phyloP scores from a whole-genome alignment of 53 echinoderm and acorn worm species.

The Pentamera pediparva region DNA sequence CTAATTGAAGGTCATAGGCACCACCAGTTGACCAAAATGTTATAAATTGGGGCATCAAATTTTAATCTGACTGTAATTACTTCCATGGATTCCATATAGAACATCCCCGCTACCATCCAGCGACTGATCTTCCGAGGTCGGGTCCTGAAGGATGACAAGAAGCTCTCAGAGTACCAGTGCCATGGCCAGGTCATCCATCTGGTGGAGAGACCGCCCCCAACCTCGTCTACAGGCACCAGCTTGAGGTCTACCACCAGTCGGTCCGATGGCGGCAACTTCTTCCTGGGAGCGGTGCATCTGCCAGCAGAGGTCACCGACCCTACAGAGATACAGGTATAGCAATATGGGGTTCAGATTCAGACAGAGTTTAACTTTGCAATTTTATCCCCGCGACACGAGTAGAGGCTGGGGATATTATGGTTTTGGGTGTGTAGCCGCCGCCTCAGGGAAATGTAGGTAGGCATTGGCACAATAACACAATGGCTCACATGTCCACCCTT shows the following conservation, averaged over 20 bases:
- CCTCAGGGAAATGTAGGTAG: background rate
- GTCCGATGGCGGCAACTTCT: slow-evolving; percentile 53
- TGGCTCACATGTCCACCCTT: no score
- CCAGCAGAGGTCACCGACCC: slow-evolving; percentile 65
- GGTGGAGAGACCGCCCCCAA: slow-evolving; percentile 88
- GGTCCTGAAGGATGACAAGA: slow-evolving; percentile 85
- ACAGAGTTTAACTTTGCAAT: background rate
- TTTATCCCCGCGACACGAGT: no score
- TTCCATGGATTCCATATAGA: no score
- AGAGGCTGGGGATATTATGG: no score
- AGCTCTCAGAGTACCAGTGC: slow-evolving; percentile 78
- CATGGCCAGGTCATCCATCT: slow-evolving; percentile 85
- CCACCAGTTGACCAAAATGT: no score
- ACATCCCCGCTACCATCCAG: slow-evolving; percentile 70
- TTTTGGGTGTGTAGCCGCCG: no score
- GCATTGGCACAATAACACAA: no score
- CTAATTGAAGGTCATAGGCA: no score
- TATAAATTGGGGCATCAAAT: no score
- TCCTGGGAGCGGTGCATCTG: slow-evolving; percentile 66
- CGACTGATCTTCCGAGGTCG: slow-evolving; percentile 87
- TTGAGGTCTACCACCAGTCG: background rate
- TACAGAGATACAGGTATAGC: slow-evolving; percentile 56
- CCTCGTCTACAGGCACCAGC: slow-evolving; percentile 32
- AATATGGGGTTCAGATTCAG: background rate
- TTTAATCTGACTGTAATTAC: no score